Evolutionary conservation across 2,888 invertebrate genomes (phyloP).

Genomic region (Drosophila neonasuta): DNA sequence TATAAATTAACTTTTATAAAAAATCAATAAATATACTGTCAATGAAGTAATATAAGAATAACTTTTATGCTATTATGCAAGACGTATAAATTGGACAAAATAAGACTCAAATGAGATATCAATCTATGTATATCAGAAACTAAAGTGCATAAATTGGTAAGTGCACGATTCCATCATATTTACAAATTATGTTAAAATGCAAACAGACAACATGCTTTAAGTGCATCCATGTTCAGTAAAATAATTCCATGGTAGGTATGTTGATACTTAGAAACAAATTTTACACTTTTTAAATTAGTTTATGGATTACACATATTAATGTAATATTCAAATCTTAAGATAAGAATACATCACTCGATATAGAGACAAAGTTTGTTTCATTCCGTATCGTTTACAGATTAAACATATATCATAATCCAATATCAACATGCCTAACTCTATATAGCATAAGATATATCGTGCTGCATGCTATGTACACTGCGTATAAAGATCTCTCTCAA

Average conservation of each 20-base stretch:
- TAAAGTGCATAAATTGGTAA: not conserved
- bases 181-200: constrained; percentile 7
- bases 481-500: not conserved
- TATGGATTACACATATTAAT: too few relatives aligned
- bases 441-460: constrained; percentile 1
- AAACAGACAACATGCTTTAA: constrained; percentile 9
- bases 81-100: not conserved
- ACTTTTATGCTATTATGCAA: too few relatives aligned
- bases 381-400: not conserved
- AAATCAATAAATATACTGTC: too few relatives aligned
- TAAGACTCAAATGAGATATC: too few relatives aligned
- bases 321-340: too few relatives aligned
- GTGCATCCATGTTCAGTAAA: not conserved
- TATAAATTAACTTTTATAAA: too few relatives aligned
- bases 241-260: not conserved
- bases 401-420: not conserved
- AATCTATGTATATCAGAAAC: not conserved
- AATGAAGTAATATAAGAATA: too few relatives aligned
- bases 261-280: constrained; percentile 1
- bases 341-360: too few relatives aligned
- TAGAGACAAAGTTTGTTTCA: too few relatives aligned
- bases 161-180: not conserved
- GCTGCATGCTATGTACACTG: constrained; percentile 14
- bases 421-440: constrained; percentile 5
- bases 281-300: not conserved